Conservation (phyloP, 1,140 invertebrate species). For the Paraescarpia echinospica region DNA sequence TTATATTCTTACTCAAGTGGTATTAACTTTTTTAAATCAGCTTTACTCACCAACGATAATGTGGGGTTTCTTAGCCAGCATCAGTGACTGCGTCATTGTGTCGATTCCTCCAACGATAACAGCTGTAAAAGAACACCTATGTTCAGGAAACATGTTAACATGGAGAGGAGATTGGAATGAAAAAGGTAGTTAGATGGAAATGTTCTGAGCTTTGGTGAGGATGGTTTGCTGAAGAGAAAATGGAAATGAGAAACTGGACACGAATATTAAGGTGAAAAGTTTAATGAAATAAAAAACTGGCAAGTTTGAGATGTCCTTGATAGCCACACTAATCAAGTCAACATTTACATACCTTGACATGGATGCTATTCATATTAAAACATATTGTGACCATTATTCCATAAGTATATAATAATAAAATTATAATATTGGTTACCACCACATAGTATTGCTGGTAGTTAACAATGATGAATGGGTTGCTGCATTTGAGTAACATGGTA, state of each 20-base stretch:
- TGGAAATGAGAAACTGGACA: background rate
- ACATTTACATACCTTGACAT: too few species aligned
- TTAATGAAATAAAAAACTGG: too few species aligned
- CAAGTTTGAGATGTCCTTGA: too few species aligned
- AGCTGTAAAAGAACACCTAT: slow-evolving; percentile 57
- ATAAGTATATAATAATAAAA: background rate
- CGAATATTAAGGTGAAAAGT: background rate
- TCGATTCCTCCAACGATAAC: slow-evolving; percentile 98
- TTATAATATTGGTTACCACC: background rate
- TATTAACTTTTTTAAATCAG: background rate
- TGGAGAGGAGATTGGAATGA: too few species aligned
- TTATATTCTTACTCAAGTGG: too few species aligned
- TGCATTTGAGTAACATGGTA: background rate
- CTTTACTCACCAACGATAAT: slow-evolving; percentile 73
- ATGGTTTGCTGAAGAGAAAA: background rate
- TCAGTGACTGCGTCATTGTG: slow-evolving; percentile 89
- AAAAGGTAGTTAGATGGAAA: too few species aligned
- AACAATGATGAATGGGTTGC: background rate
- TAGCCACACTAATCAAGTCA: too few species aligned
- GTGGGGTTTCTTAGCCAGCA: slow-evolving; percentile 92
- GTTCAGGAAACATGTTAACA: background rate
- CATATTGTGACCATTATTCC: background rate
- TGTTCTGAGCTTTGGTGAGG: background rate
- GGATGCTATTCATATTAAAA: too few species aligned
- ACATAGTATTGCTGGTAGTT: too few species aligned